Conservation (phyloP, 2,797 vertebrate species). For the Anguilla marmorata region DNA sequence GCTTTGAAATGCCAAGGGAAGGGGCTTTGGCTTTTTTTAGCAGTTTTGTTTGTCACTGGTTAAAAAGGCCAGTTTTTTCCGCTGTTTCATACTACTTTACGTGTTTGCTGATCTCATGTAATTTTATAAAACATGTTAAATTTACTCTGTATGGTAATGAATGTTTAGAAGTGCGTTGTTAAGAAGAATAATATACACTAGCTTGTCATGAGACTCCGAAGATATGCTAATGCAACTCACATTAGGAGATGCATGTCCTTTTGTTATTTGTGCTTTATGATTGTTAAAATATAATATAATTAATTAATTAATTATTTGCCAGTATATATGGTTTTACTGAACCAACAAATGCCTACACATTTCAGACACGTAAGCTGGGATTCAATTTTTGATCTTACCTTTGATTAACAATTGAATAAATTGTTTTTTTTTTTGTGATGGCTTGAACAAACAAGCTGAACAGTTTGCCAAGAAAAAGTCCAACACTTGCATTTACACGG, state of each 20-base stretch:
- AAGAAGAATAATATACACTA: not conserved
- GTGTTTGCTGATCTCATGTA: not conserved
- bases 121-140: not conserved
- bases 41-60: not conserved
- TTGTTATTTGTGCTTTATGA: not conserved
- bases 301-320: too few relatives aligned
- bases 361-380: not conserved
- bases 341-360: not conserved
- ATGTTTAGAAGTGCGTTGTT: not conserved
- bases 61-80: not conserved
- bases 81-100: not conserved
- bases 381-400: too few relatives aligned
- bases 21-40: not conserved
- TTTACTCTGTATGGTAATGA: not conserved
- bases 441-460: not conserved
- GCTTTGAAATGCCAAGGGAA: not conserved
- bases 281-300: not conserved
- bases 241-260: not conserved
- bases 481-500: not conserved
- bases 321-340: not conserved
- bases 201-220: not conserved
- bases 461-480: not conserved
- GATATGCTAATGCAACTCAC: not conserved
- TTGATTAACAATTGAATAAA: too few relatives aligned
- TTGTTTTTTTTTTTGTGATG: too few relatives aligned